Conservation (phyloP, 2,113 vertebrate species). For the Corythaeola cristata region DNA sequence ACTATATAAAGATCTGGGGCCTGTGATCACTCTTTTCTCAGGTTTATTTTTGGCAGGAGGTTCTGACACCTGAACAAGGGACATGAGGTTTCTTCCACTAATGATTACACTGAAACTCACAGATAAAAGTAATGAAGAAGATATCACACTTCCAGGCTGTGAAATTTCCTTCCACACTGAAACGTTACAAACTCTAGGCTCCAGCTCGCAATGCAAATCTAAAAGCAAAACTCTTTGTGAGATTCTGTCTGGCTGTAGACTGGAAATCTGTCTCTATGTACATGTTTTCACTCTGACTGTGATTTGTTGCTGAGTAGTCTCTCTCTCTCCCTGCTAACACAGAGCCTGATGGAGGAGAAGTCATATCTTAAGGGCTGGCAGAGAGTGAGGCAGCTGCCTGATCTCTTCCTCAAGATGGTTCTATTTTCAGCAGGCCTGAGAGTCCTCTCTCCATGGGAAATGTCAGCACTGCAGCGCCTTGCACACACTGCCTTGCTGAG, state of each 20-base stretch:
- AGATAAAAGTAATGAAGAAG: background rate
- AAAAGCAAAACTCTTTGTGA: background rate
- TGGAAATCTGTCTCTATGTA: background rate
- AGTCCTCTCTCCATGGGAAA: background rate
- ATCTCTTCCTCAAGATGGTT: background rate
- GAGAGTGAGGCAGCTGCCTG: background rate
- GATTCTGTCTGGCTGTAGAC: background rate
- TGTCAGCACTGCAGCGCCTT: background rate
- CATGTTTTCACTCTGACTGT: background rate
- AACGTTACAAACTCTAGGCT: background rate
- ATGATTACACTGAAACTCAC: background rate
- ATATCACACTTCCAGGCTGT: background rate
- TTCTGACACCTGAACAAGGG: background rate
- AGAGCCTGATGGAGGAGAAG: background rate
- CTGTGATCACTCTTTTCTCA: background rate
- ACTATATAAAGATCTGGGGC: background rate
- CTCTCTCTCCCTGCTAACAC: background rate
- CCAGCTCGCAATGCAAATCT: background rate
- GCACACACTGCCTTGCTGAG: background rate
- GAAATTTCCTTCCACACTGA: background rate
- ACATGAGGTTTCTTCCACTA: background rate
- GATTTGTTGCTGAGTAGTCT: background rate
- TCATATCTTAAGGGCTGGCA: background rate
- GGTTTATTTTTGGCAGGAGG: background rate
- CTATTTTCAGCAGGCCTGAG: slow-evolving; percentile 33